A percentile compares a stretch with the other conserved stretches of the same genome.
phyloP scores from a whole-genome alignment of 2,888 invertebrate species.

The Tipula confusa region DNA sequence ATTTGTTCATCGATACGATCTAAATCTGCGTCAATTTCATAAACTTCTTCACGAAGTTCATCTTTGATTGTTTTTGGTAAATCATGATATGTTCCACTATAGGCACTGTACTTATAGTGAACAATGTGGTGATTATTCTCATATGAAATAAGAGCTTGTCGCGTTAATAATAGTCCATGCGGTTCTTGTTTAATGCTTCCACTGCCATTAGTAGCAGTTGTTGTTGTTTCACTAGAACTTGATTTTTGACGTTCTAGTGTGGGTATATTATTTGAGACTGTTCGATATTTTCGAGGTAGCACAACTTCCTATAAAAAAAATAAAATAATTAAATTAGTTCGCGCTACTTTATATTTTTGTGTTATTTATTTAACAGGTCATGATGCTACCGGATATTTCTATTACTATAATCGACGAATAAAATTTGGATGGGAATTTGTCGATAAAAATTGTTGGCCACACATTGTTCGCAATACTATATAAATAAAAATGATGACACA shows the following conservation, averaged over 20 bases:
- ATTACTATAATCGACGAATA: background rate
- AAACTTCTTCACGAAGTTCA: slow-evolving; percentile 74
- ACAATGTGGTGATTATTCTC: slow-evolving; percentile 85
- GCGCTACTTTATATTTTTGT: background rate
- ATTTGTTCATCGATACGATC: slow-evolving; percentile 71
- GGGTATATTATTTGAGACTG: slow-evolving; percentile 57
- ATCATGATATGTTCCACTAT: slow-evolving; percentile 82
- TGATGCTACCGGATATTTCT: background rate
- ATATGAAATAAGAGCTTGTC: slow-evolving; percentile 66
- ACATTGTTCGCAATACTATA: background rate
- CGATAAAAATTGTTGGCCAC: background rate
- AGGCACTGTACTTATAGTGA: slow-evolving; percentile 85
- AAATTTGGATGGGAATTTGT: background rate
- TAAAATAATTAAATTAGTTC: background rate
- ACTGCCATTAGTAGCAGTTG: slow-evolving; percentile 35
- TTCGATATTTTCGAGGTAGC: slow-evolving; percentile 73
- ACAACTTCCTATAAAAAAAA: slow-evolving; percentile 64
- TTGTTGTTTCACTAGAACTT: slow-evolving; percentile 38
- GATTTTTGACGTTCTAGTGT: slow-evolving; percentile 35
- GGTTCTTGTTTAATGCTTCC: slow-evolving; percentile 36
- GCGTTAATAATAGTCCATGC: slow-evolving; percentile 55
- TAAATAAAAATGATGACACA: background rate
- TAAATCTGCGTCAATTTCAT: slow-evolving; percentile 83
- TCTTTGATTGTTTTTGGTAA: slow-evolving; percentile 61
- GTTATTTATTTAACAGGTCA: background rate